Conservation (phyloP, 2,888 invertebrate species). For the Strigamia maritima region DNA sequence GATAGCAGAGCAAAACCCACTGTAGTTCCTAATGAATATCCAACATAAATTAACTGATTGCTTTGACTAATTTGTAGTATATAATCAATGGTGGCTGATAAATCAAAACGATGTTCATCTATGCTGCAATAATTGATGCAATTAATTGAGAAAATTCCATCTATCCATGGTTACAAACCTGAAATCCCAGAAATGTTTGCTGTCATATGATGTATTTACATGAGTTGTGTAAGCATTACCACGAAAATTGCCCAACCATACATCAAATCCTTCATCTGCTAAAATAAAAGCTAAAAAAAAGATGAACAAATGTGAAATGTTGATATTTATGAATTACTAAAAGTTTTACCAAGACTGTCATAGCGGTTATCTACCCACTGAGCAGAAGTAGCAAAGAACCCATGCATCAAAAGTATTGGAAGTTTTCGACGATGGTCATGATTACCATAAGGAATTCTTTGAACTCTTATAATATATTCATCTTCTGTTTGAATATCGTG, state of each 20-base stretch:
- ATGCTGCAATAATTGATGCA: neutral
- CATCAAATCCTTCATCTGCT: neutral
- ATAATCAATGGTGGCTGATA: neutral
- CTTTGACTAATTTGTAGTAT: neutral
- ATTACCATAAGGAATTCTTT: neutral
- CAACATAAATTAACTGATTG: neutral
- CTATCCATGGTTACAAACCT: too few relatives aligned
- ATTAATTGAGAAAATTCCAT: too few relatives aligned
- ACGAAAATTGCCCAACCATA: neutral
- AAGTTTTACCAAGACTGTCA: neutral
- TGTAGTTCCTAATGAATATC: neutral
- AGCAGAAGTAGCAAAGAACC: neutral
- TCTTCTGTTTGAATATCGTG: neutral
- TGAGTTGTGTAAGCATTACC: neutral
- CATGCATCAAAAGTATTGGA: neutral
- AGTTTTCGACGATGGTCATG: neutral
- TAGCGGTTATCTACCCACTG: neutral
- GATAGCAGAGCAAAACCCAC: neutral
- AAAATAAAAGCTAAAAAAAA: neutral
- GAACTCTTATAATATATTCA: neutral
- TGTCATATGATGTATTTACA: neutral
- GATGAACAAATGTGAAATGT: neutral
- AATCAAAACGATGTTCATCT: neutral
- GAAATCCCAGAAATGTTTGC: neutral
- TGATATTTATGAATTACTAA: neutral